These are phyloP conservation scores for Pollenia amentaria DNA, from an alignment of 2,888 invertebrate species.

Conservation along the genomic window DNA sequence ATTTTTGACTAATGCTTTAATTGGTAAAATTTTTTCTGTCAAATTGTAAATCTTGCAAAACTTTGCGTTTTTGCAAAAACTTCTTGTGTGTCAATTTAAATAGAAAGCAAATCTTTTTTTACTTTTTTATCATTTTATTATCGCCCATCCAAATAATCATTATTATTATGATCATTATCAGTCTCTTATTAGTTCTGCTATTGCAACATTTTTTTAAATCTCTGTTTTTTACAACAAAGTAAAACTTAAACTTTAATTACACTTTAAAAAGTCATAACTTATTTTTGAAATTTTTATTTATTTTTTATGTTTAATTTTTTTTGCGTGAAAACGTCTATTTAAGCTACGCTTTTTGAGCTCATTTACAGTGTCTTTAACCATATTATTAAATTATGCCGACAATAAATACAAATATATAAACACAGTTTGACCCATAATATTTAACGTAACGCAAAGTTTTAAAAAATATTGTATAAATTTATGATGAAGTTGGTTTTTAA, in stretches of 20 bases:
- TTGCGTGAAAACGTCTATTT: slow-evolving; percentile 70
- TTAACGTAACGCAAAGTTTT: slow-evolving; percentile 42
- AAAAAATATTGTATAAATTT: slow-evolving; percentile 10
- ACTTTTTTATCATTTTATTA: slow-evolving; percentile 1
- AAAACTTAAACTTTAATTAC: slow-evolving; percentile 22
- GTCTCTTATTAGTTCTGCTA: slow-evolving; percentile 68
- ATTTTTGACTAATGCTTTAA: no score
- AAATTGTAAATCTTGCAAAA: no score
- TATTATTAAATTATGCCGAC: slow-evolving; percentile 61
- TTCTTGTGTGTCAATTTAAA: neutral
- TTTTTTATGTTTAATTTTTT: slow-evolving; percentile 13
- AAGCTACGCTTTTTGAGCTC: slow-evolving; percentile 63
- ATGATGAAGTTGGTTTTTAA: slow-evolving; percentile 11
- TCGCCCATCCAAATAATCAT: neutral
- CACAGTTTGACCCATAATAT: slow-evolving; percentile 52
- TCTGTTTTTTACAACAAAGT: neutral
- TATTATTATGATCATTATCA: slow-evolving; percentile 33
- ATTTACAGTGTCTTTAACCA: slow-evolving; percentile 64
- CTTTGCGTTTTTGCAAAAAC: neutral
- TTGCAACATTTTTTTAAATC: slow-evolving; percentile 23
- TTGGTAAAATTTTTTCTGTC: no score
- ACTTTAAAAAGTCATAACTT: neutral
- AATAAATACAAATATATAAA: neutral
- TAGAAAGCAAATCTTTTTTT: neutral
- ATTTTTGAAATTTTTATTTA: neutral